phyloP scores from a whole-genome alignment of 2,797 vertebrate genomes.

The Acanthurus leucopareius region DNA sequence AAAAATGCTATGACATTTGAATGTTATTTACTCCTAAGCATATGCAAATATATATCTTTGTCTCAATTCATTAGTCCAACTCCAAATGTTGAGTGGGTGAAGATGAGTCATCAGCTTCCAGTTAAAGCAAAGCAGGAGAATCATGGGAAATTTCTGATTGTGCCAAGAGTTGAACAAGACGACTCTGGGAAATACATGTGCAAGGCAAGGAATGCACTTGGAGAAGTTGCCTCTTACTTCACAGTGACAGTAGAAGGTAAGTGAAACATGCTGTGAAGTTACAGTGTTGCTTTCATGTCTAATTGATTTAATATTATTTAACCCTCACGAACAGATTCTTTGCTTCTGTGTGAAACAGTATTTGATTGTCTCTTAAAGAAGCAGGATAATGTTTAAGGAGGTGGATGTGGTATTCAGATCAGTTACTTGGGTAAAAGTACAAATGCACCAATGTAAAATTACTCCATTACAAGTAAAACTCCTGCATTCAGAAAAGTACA shows the following conservation, averaged over 20 bases:
- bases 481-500: not conserved
- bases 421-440: not conserved
- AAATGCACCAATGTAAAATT: not conserved
- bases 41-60: not conserved
- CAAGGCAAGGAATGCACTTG: conserved; percentile 89
- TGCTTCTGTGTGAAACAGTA: not conserved
- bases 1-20: not conserved
- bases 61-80: conserved; percentile 88
- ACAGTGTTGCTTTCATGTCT: not conserved
- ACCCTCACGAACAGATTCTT: no score
- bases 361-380: not conserved
- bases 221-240: conserved; percentile 87
- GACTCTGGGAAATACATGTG: conserved; percentile 93
- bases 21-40: not conserved
- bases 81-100: conserved; percentile 91
- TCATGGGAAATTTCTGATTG: conserved; percentile 89
- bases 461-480: not conserved
- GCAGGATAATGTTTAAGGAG: not conserved
- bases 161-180: conserved; percentile 84
- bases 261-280: not conserved
- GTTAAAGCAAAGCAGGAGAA: conserved; percentile 83
- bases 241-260: conserved; percentile 92
- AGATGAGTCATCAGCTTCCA: conserved; percentile 84
- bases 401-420: not conserved
- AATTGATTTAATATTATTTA: not conserved